phyloP scores from a whole-genome alignment of 2,113 vertebrate species.

The Dinomys branickii region DNA sequence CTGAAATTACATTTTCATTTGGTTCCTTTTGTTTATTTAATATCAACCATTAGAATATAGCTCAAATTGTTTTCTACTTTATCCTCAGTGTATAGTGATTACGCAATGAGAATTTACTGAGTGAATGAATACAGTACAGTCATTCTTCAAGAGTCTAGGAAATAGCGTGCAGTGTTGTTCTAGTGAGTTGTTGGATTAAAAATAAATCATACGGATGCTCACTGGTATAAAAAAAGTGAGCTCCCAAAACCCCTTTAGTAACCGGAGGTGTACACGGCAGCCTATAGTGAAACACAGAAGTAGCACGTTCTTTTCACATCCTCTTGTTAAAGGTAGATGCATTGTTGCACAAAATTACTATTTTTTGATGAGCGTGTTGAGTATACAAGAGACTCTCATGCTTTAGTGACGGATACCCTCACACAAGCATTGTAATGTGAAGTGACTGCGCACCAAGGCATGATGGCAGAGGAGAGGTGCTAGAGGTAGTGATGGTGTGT shows the following conservation, averaged over 20 bases:
- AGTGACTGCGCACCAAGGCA: neutral
- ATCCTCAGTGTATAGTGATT: neutral
- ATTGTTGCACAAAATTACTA: neutral
- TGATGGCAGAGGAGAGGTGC: neutral
- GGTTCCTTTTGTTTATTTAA: constrained; percentile 43
- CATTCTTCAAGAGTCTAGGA: neutral
- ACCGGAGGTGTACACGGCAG: neutral
- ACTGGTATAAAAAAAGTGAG: neutral
- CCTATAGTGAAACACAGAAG: neutral
- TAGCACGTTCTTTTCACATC: neutral
- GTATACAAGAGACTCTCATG: neutral
- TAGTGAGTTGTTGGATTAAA: neutral
- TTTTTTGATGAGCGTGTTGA: neutral
- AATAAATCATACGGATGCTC: neutral
- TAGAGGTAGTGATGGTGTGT: no score
- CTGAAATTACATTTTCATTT: neutral
- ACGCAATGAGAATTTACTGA: constrained; percentile 2
- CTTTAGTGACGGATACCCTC: neutral
- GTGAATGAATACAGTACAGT: neutral
- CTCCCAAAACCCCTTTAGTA: neutral
- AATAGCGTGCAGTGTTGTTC: neutral
- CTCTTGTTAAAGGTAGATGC: neutral
- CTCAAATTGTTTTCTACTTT: neutral
- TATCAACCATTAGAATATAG: neutral
- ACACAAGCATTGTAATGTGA: neutral